Evolutionary conservation across 2,113 vertebrate genomes (phyloP).

Genomic region (Irena cyanogastra): DNA sequence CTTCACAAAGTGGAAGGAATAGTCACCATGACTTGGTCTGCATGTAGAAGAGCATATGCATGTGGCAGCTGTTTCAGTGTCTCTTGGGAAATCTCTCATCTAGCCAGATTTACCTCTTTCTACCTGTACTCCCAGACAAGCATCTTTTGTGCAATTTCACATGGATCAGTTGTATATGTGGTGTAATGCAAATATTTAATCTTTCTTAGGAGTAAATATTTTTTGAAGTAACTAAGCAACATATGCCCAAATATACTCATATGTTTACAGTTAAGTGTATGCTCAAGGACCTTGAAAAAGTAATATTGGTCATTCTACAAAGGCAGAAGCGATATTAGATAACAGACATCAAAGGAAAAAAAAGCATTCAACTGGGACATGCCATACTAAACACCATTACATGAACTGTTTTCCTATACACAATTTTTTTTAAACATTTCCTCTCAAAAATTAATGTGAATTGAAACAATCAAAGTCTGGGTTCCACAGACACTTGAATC

Average conservation of each 20-base stretch:
- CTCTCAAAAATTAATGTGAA: neutral
- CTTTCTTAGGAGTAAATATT: neutral
- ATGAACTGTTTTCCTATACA: neutral
- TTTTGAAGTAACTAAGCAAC: neutral
- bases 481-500: neutral
- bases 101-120: neutral
- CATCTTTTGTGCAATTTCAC: neutral
- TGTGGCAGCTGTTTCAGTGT: neutral
- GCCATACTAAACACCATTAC: neutral
- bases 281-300: neutral
- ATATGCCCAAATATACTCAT: neutral
- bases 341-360: neutral
- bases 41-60: neutral
- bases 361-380: neutral
- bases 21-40: neutral
- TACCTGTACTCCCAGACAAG: neutral
- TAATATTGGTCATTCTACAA: neutral
- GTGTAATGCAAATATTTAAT: neutral
- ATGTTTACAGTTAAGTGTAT: neutral
- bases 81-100: neutral
- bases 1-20: neutral
- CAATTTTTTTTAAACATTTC: neutral
- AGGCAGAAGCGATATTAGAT: neutral
- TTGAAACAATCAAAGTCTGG: neutral
- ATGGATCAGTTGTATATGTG: neutral